A percentile compares a stretch with the other conserved stretches of the same genome.
Evolutionary conservation across 2,888 invertebrate species (phyloP).

Genomic region (Clunio marinus): DNA sequence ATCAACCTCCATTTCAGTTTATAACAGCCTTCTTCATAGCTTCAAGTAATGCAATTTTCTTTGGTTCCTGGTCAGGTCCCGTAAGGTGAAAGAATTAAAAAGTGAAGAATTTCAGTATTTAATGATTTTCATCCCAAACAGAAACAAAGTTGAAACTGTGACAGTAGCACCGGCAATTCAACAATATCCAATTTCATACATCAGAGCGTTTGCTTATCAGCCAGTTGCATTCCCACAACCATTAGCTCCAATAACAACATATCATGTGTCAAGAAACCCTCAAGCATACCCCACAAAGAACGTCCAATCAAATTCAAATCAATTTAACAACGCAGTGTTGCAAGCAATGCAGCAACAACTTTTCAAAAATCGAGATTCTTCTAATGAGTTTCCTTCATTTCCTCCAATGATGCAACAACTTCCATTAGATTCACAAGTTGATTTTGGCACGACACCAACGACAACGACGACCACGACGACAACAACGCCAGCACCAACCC

Average conservation of each 20-base stretch:
- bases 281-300: not conserved
- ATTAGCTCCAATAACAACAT: slow-evolving; percentile 33
- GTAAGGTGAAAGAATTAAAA: no score
- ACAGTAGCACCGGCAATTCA: slow-evolving; percentile 18
- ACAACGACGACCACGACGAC: not conserved
- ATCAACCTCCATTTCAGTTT: no score
- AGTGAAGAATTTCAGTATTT: no score
- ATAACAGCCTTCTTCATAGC: no score
- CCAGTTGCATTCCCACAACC: slow-evolving; percentile 36
- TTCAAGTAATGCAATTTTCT: no score
- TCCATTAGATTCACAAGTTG: slow-evolving; percentile 6
- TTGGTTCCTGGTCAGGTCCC: no score
- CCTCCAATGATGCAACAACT: not conserved
- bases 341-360: not conserved
- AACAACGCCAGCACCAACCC: slow-evolving; percentile 9
- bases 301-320: not conserved
- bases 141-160: not conserved
- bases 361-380: not conserved
- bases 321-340: not conserved
- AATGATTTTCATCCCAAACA: not conserved
- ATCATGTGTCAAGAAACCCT: slow-evolving; percentile 19
- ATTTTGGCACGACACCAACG: slow-evolving; percentile 5
- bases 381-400: not conserved
- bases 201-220: slow-evolving; percentile 32
- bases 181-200: slow-evolving; percentile 36